Evolutionary conservation across 2,797 vertebrate genomes (phyloP), one percentile per base, ranked within the genome.

Genomic region (Otus scops): DNA sequence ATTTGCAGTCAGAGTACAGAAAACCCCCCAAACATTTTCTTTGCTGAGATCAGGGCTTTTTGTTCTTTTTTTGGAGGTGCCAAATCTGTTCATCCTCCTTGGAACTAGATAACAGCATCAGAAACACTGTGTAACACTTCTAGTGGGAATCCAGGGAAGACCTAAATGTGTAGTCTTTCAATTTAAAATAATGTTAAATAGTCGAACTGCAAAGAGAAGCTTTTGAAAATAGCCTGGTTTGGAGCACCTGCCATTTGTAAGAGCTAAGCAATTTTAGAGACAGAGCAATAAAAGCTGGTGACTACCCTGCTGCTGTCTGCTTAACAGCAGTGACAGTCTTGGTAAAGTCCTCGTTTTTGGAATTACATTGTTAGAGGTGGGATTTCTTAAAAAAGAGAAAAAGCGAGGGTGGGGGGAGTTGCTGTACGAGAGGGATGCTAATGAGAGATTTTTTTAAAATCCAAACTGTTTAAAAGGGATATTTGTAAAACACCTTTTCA

Each of bases 61-160:
- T 88, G 67, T 95, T 94, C 85, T 95, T 95, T 96, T 96, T 95
- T 85, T 93, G 83, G 92, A 93, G 71, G 75, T 93, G 84, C 86
- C 84, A 96, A 92, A 93, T 96, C 86, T 95, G 90, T 85, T 94
- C 88, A 71, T 94, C 65, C 61, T 93, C 36, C 43, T 69, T 93
- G 84, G 68, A 96, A 92, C 75, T 56, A 88, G 92, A 43, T 83
- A 95, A 77, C 90, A 70, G 91, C 89, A 47, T 85, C 86, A 89
- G 95, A 94, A 95, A 91, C 81, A 68, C 92, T 16, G 89, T 92
- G 87, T 93, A 95, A 93, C 95, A 81, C 93, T 93, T 93, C 64
- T 65, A 20, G 65, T 78, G 90, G 88, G 73, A 95, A 93, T 71
- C 86, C 86, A 93, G 84, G 86, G 50, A 93, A 96, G 93, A 94